Evolutionary conservation across 2,797 vertebrate species (phyloP), one percentile per base, ranked within the genome.

Genomic region (Phrynocephalus guinanensis): DNA sequence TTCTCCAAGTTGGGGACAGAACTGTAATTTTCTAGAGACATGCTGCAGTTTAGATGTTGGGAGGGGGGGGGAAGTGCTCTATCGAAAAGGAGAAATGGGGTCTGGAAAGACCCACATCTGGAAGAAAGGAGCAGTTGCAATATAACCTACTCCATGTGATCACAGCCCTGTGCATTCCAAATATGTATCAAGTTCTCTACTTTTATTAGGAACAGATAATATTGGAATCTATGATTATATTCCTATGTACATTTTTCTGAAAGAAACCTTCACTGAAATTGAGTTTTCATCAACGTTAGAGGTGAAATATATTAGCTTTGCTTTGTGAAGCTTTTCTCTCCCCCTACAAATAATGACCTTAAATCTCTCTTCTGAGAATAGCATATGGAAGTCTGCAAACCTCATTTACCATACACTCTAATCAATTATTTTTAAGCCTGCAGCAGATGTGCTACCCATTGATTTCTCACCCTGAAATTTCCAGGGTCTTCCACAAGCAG

Each of bases 401-500:
- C 83, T 92, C 83, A 83, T 84, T 88, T 91, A 91, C 77, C 60
- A 91, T 83, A 89, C 50, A 92, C 72, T 89, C 83, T 90, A 93
- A 95, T 94, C 93, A 93, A 94, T 94, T 91, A 83, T 94, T 91
- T 4, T 56, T 7, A 9, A 90, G 83, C 86, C 89, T 93, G 87
- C 79, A 76, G 87, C 28, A 82, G 60, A 88, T 86, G 89, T 90
- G 90, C 71, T 94, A 92, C 87, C 91, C 92, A 95, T 94, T 94
- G 95, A 95, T 93, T 95, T 94, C 93, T 92, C 83, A 92, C 93
- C 93, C 89, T 86, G 90, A 89, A 93, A 95, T 93, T 92, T 94
- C 91, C 88, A 86, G 88, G 82, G 89, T 90, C 91, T 91, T 92
- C 90, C 63, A 7, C 86, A 94, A 90, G 90, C 86, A 93, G 91